Percentiles rank a stretch among this genome's conserved stretches.
phyloP scores from a whole-genome alignment of 1,140 invertebrate species.

The Drosophila funebris region DNA sequence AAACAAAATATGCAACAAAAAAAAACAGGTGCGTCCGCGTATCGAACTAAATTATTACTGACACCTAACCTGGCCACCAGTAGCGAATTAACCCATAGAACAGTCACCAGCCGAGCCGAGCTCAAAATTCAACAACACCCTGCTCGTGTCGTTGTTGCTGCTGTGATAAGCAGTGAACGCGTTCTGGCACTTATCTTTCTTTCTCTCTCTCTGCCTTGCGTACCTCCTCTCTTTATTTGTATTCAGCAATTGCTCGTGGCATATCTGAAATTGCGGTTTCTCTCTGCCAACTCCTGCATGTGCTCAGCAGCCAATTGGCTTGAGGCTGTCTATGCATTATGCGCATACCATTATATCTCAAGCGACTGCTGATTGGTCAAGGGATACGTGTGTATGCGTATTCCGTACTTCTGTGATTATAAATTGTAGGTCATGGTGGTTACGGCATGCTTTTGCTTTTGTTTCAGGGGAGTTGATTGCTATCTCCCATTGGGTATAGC shows the following conservation, averaged over 20 bases:
- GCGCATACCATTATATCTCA: conserved; percentile 21
- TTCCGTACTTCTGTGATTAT: neutral
- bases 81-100: conserved; percentile 63
- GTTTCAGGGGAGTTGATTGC: conserved; percentile 13
- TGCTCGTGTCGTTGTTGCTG: conserved; percentile 1
- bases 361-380: conserved; percentile 23
- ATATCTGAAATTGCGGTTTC: conserved; percentile 12
- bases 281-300: conserved; percentile 4
- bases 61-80: conserved; percentile 71
- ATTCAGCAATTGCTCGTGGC: conserved; percentile 38
- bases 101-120: conserved; percentile 24
- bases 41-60: conserved; percentile 77
- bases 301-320: conserved; percentile 21
- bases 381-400: neutral
- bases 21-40: conserved; percentile 64
- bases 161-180: conserved; percentile 29
- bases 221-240: neutral
- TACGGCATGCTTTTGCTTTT: conserved; percentile 10
- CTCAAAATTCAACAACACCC: conserved; percentile 10
- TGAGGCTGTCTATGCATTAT: conserved; percentile 11
- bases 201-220: neutral
- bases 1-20: conserved; percentile 48
- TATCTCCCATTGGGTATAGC: conserved; percentile 41
- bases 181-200: neutral
- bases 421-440: conserved; percentile 48